Base-by-base conservation (phyloP, 2,113 vertebrate genomes). In the Sorex araneus region DNA sequence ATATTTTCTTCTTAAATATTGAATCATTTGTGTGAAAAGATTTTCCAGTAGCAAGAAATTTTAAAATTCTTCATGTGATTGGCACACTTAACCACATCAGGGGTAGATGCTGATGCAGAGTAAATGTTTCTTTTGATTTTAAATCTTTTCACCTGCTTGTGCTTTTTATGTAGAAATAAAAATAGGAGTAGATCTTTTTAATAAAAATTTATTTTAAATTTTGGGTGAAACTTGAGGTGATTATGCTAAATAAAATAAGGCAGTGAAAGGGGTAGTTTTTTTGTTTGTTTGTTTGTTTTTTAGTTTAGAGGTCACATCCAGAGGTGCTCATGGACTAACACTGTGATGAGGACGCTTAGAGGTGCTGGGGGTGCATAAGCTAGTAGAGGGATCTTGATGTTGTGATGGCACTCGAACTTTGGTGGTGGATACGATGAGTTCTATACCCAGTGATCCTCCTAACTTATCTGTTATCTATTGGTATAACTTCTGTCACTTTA, bases 1-100 rank as follows among this genome's bases (percentile, higher is more conserved):
- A 25, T 89, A 30, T 85, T 95, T 92, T 92, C 43, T 81, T 4
- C 66, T 89, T 82, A 89, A 79, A 28, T 13, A 11, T 88, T 74
- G 93, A 57, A 70, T 89, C 7, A 89, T 87, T 45, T 27, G 0
- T 85, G 36, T 90, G 71, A 95, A 91, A 86, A 40, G 13, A 71
- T 40, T 86, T 73, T 84, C 27, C 54, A 74, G 60, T 86, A 89
- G 4, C 3, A 76, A 32, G 21, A 71, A 27, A 43, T 15, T 94
- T 57, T 66, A 60, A 80, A 77, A 28, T 90, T 21, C 25, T 21
- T 87, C 19, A 11, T 87, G 19, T 45, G 70, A 32, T 70, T 82
- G 34, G 8, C 36, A 70, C 13, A 64, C 15, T 82, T 87, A 77
- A 4, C 36, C 30, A 82, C 28, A 66, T 85, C 11, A 75, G 90